Evolutionary conservation across 2,113 vertebrate genomes (phyloP), one percentile per base, ranked within the genome.

Genomic region (Megaleporinus macrocephalus): DNA sequence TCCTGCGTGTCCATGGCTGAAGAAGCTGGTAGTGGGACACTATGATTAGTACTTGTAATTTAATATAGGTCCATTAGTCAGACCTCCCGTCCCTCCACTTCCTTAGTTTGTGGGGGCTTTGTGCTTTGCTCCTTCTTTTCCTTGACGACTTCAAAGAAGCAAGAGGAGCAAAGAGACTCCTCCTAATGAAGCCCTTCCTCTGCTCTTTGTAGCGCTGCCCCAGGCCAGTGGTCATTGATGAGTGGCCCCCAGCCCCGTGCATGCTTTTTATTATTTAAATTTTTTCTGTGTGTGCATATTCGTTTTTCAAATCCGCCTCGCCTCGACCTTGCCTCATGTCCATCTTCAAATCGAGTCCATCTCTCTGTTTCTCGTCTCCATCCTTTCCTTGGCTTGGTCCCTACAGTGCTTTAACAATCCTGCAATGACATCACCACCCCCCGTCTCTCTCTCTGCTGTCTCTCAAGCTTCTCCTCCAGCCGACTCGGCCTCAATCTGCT

Each of bases 131-230:
- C 82, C 81, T 51, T 26, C 78, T 49, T 83, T 81, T 76, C 65
- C 70, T 68, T 68, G 65, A 85, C 77, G 81, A 88, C 86, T 88
- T 90, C 86, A 89, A 82, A 89, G 85, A 87, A 84, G 73, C 77
- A 88, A 87, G 85, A 83, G 53, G 71, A 81, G 80, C 61, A 65
- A 61, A 47, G 66, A 5, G 22, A 41, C 78, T 76, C 30, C 66
- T n/a, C 22, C 73, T 86, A 88, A 90, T 89, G 84, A 87, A 89
- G 87, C 30, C 77, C 88, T 53, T 78, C 71, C 81, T 83, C 81
- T 75, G 27, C 76, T 83, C 80, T 75, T 41, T 69, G 49, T 65
- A 24, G 53, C 82, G 49, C 76, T 72, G 85, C 86, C 86, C 82
- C 69, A 68, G 87, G 87, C 82, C 83, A 78, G 41, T 53, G 83